These are phyloP conservation scores for Diarsia mendica DNA, from an alignment of 2,888 invertebrate genomes.

Conservation along the genomic window DNA sequence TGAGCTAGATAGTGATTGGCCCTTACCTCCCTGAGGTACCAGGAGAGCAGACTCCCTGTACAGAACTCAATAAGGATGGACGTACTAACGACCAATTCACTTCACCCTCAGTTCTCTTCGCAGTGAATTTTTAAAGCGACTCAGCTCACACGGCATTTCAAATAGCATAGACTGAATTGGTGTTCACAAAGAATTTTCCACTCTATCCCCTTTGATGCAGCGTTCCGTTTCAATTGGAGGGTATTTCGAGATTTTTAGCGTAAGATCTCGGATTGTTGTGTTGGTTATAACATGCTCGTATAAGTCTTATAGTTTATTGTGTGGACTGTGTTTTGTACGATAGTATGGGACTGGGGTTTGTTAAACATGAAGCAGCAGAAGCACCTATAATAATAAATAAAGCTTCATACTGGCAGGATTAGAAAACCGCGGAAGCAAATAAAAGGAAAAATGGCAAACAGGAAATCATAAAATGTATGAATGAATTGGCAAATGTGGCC, in stretches of 20 bases:
- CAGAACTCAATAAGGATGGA: constrained; percentile 48
- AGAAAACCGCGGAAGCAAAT: background rate
- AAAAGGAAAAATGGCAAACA: background rate
- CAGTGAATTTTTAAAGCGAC: constrained; percentile 64
- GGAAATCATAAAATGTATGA: background rate
- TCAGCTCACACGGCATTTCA: constrained; percentile 55
- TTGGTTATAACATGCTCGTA: constrained; percentile 38
- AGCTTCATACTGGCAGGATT: constrained; percentile 10
- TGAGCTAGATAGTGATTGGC: constrained; percentile 47
- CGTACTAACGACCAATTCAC: constrained; percentile 59
- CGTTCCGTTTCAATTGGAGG: constrained; percentile 31
- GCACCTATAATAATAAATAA: constrained; percentile 32
- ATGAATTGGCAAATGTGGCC: background rate
- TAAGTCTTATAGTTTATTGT: constrained; percentile 52
- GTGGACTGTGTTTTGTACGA: constrained; percentile 25
- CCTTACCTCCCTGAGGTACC: constrained; percentile 30
- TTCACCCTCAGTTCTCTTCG: constrained; percentile 48
- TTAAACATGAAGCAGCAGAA: constrained; percentile 10
- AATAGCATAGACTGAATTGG: constrained; percentile 45
- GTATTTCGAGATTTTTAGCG: constrained; percentile 52
- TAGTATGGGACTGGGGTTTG: constrained; percentile 21
- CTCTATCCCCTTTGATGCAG: constrained; percentile 24
- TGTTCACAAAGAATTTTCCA: constrained; percentile 40
- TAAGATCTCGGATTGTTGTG: constrained; percentile 55
- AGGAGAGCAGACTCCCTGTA: constrained; percentile 6